phyloP scores from a whole-genome alignment of 2,888 invertebrate genomes.

The Gymnoscelis rufifasciata region DNA sequence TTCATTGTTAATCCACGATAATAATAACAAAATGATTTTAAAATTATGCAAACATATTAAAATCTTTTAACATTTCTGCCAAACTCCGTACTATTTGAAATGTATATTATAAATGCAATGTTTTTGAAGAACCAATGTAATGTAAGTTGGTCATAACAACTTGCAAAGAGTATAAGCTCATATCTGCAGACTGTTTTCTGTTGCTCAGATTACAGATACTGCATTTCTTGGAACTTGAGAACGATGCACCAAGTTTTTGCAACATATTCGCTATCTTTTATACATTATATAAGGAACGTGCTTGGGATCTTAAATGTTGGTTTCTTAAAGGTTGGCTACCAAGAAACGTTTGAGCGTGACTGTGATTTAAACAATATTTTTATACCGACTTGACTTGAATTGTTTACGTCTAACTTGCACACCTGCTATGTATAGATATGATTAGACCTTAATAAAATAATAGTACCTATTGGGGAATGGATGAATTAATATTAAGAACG shows the following conservation, averaged over 20 bases:
- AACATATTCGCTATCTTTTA: constrained; percentile 13
- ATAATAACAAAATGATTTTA: too few species aligned
- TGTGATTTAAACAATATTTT: neutral
- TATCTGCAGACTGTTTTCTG: too few species aligned
- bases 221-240: constrained; percentile 62
- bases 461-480: neutral
- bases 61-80: too few species aligned
- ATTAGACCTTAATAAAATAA: neutral
- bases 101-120: too few species aligned
- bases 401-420: too few species aligned
- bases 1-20: too few species aligned
- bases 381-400: neutral
- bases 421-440: too few species aligned
- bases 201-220: constrained; percentile 62
- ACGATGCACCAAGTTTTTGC: constrained; percentile 45
- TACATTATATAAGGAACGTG: constrained; percentile 12
- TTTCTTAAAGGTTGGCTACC: constrained; percentile 4
- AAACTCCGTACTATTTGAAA: too few species aligned
- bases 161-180: too few species aligned
- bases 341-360: constrained; percentile 6
- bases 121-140: too few species aligned
- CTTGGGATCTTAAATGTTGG: constrained; percentile 7
- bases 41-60: too few species aligned
- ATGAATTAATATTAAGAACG: neutral
- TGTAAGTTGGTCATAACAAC: too few species aligned